These are phyloP conservation scores for Caretta caretta DNA, from an alignment of 2,113 vertebrate genomes.

Conservation along the genomic window DNA sequence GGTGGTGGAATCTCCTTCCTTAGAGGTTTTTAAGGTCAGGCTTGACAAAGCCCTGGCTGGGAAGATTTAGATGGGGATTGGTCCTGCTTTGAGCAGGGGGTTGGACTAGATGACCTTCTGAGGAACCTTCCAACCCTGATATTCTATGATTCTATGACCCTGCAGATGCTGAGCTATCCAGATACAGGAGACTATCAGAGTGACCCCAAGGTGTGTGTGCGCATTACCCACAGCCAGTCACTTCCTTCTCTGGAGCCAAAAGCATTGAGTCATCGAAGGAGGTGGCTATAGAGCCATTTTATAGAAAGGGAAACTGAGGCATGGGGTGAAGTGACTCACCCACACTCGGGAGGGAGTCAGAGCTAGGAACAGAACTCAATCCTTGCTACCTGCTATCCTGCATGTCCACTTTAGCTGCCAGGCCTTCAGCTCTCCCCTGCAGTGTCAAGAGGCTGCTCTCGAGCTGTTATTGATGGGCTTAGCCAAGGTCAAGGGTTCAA, in stretches of 20 bases:
- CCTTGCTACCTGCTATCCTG: not conserved
- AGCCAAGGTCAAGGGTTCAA: slow-evolving; percentile 30
- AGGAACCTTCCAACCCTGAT: no score
- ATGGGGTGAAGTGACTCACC: rapidly evolving
- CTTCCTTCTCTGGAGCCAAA: not conserved
- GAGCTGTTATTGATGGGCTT: slow-evolving; percentile 24
- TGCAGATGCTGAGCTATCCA: not conserved
- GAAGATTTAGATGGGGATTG: no score
- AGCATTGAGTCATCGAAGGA: not conserved
- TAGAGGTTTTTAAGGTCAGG: no score
- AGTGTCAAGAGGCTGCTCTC: not conserved
- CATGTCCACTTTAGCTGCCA: not conserved
- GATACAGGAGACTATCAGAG: not conserved
- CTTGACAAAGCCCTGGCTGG: no score
- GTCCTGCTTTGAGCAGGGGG: no score
- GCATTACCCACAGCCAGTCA: not conserved
- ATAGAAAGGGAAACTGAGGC: not conserved
- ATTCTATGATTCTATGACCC: not conserved
- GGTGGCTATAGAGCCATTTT: rapidly evolving
- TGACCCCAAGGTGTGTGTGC: not conserved
- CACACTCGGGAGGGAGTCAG: not conserved
- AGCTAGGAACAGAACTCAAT: not conserved
- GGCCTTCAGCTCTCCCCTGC: not conserved
- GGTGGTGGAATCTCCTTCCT: no score
- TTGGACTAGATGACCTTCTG: no score